Evolutionary conservation across 2,797 vertebrate genomes (phyloP).

Genomic region (Clarias platycephalus): DNA sequence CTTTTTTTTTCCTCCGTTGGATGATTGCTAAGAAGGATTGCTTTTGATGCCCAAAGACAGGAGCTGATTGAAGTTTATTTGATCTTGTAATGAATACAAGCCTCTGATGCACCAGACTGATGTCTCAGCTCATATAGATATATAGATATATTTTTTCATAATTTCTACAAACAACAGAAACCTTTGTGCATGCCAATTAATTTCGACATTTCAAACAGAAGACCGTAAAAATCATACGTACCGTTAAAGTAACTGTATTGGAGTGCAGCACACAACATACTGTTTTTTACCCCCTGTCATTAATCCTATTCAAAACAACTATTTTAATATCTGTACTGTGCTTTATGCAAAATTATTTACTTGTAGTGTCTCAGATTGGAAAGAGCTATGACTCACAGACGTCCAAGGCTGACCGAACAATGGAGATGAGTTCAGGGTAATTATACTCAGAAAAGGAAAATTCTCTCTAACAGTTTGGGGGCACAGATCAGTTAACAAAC

Average conservation of each 20-base stretch:
- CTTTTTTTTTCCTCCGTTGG: slow-evolving; percentile 1
- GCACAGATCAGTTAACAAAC: background rate
- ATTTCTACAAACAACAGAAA: slow-evolving; percentile 37
- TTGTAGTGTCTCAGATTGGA: background rate
- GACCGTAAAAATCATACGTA: background rate
- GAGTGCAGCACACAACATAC: background rate
- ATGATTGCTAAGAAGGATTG: slow-evolving; percentile 30
- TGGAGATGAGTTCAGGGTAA: background rate
- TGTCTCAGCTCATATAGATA: slow-evolving; percentile 25
- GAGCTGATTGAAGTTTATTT: slow-evolving; percentile 45
- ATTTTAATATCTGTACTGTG: background rate
- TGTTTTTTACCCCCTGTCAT: background rate
- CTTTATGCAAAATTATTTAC: slow-evolving; percentile 1
- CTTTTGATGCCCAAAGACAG: slow-evolving; percentile 37
- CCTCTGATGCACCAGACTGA: slow-evolving; percentile 24
- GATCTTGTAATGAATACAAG: slow-evolving; percentile 33
- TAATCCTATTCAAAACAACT: background rate
- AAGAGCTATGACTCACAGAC: background rate
- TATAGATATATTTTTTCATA: slow-evolving; percentile 23
- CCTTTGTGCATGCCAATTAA: slow-evolving; percentile 33
- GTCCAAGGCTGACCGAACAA: background rate
- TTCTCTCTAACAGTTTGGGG: background rate
- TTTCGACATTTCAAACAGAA: slow-evolving; percentile 45
- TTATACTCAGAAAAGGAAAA: background rate
- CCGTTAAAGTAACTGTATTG: background rate